These are phyloP conservation scores for Tenrec ecaudatus DNA, from an alignment of 2,113 vertebrate genomes.

Conservation along the genomic window DNA sequence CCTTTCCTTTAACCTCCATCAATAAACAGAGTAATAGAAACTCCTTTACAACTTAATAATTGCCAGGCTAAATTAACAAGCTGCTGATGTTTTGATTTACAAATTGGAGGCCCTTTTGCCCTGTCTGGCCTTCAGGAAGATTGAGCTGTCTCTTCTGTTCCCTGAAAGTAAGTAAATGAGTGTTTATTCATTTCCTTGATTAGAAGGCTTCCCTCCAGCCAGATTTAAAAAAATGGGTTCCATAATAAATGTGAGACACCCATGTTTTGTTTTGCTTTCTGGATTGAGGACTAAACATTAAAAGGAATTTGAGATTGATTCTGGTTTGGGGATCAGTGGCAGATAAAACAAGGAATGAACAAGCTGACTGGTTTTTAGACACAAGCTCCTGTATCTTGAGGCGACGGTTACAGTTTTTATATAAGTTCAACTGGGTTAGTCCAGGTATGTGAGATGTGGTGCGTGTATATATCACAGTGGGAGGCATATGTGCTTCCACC, in stretches of 20 bases:
- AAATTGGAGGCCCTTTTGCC: slow-evolving; percentile 79
- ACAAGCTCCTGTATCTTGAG: slow-evolving; percentile 60
- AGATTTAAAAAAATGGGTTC: slow-evolving; percentile 81
- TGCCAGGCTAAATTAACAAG: slow-evolving; percentile 81
- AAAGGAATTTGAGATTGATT: slow-evolving; percentile 88
- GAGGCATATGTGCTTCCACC: background rate
- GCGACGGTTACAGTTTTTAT: slow-evolving; percentile 61
- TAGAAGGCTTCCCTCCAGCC: slow-evolving; percentile 87
- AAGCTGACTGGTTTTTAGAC: slow-evolving; percentile 62
- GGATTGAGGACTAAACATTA: slow-evolving; percentile 86
- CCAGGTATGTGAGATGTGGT: background rate
- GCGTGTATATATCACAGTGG: background rate
- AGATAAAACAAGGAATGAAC: slow-evolving; percentile 85
- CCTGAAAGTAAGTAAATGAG: slow-evolving; percentile 84
- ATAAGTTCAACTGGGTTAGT: slow-evolving; percentile 38
- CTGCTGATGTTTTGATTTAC: slow-evolving; percentile 84
- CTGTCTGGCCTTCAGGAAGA: slow-evolving; percentile 81
- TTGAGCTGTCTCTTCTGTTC: slow-evolving; percentile 81
- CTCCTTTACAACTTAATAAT: slow-evolving; percentile 85
- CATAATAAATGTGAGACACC: slow-evolving; percentile 84
- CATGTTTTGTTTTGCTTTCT: slow-evolving; percentile 86
- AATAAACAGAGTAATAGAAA: slow-evolving; percentile 78
- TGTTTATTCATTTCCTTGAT: slow-evolving; percentile 87
- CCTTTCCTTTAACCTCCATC: slow-evolving; percentile 66
- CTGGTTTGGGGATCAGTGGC: slow-evolving; percentile 83